These are phyloP conservation scores for Charaxes varanes DNA, from an alignment of 1,140 invertebrate genomes.

Conservation along the genomic window DNA sequence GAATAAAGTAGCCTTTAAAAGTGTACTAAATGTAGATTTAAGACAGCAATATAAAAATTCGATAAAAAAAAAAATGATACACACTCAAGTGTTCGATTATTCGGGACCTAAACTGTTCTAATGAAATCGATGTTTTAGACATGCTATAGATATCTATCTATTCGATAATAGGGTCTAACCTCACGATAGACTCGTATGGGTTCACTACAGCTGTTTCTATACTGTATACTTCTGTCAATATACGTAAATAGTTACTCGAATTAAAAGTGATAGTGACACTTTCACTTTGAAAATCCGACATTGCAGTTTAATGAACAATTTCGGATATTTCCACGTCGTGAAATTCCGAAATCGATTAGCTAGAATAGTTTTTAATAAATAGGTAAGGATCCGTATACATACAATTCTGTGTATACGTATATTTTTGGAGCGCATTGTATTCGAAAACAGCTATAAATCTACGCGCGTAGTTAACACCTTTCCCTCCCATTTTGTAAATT, in stretches of 20 bases:
- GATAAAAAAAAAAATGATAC: conserved; percentile 10
- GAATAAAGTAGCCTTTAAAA: not conserved
- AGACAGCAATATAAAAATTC: too few species aligned
- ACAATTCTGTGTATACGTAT: conserved; percentile 7
- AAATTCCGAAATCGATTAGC: too few species aligned
- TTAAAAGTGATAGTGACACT: too few species aligned
- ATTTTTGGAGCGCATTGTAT: conserved; percentile 13
- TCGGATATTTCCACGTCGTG: too few species aligned
- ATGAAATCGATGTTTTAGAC: not conserved
- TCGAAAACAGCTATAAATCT: not conserved
- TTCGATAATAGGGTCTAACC: not conserved
- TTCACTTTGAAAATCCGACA: too few species aligned
- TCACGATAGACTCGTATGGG: too few species aligned
- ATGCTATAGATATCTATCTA: not conserved
- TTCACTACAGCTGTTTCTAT: too few species aligned
- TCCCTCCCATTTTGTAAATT: conserved; percentile 1
- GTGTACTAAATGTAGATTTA: not conserved
- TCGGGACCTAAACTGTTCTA: conserved; percentile 7
- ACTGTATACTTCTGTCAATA: too few species aligned
- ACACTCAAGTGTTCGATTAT: conserved; percentile 8
- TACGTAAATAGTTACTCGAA: too few species aligned
- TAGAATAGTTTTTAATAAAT: too few species aligned
- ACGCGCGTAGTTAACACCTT: conserved; percentile 1
- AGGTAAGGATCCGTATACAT: too few species aligned
- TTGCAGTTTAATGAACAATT: too few species aligned